Evolutionary conservation across 2,888 invertebrate genomes (phyloP).

Genomic region (Frankliniella intonsa): DNA sequence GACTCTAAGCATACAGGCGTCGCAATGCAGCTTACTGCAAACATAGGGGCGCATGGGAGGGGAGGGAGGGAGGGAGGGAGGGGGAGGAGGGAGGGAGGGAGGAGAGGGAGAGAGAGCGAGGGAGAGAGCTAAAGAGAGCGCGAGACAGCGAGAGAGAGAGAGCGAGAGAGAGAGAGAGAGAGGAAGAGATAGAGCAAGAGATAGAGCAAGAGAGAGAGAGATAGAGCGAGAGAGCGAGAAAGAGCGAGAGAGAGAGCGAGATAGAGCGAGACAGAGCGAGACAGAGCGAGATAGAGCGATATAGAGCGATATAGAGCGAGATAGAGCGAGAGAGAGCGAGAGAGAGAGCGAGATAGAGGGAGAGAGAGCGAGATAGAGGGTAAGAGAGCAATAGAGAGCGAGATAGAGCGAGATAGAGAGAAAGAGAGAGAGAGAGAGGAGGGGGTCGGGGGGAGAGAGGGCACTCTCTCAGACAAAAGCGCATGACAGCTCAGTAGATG

Average conservation of each 20-base stretch:
- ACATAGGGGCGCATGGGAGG: neutral
- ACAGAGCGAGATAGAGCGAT: neutral
- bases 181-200: neutral
- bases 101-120: neutral
- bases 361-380: neutral
- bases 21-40: constrained; percentile 4
- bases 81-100: neutral
- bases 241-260: neutral
- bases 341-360: neutral
- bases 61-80: neutral
- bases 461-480: neutral
- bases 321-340: neutral
- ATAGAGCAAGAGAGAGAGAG: neutral
- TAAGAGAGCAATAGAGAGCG: neutral
- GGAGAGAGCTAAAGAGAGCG: neutral
- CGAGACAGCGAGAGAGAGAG: neutral
- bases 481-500: neutral
- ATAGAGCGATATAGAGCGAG: neutral
- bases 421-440: neutral
- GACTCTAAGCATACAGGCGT: neutral
- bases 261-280: neutral
- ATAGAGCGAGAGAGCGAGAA: neutral
- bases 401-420: neutral
- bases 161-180: neutral
- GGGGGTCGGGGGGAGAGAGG: neutral